Percentiles rank a stretch among this genome's conserved stretches.
phyloP scores from a whole-genome alignment of 2,113 vertebrate species.

The Alethe castanea region DNA sequence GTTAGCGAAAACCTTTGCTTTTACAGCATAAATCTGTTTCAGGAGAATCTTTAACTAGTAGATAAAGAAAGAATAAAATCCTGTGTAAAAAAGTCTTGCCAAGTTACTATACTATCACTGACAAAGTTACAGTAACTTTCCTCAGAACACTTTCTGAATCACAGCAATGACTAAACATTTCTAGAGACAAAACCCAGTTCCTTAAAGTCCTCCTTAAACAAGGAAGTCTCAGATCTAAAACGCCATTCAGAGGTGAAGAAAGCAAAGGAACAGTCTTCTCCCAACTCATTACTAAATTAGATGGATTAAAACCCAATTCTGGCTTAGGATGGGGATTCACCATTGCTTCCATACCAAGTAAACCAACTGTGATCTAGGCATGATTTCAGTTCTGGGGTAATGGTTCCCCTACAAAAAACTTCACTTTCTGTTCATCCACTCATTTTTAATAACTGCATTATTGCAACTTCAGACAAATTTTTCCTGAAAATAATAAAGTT shows the following conservation, averaged over 20 bases:
- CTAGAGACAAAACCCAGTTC: background rate
- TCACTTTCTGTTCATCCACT: background rate
- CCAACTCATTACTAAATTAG: background rate
- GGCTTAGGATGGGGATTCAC: background rate
- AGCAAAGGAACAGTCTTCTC: background rate
- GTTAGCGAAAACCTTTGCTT: background rate
- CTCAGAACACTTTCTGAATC: background rate
- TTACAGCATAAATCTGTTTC: background rate
- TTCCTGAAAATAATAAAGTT: background rate
- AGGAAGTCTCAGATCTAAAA: background rate
- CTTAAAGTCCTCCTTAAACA: background rate
- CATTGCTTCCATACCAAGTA: background rate
- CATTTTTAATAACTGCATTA: background rate
- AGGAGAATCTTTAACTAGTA: background rate
- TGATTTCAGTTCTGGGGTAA: background rate
- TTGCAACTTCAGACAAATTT: background rate
- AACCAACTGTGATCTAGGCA: background rate
- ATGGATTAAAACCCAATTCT: background rate
- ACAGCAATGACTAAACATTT: background rate
- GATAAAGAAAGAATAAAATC: background rate
- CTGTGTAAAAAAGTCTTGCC: background rate
- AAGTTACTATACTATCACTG: background rate
- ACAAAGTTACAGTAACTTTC: background rate
- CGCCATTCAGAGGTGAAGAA: background rate
- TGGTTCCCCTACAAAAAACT: background rate